Percentiles rank a stretch among this genome's conserved stretches.
Conservation (phyloP, 1,140 invertebrate species). For the Andrena cerasifolii region DNA sequence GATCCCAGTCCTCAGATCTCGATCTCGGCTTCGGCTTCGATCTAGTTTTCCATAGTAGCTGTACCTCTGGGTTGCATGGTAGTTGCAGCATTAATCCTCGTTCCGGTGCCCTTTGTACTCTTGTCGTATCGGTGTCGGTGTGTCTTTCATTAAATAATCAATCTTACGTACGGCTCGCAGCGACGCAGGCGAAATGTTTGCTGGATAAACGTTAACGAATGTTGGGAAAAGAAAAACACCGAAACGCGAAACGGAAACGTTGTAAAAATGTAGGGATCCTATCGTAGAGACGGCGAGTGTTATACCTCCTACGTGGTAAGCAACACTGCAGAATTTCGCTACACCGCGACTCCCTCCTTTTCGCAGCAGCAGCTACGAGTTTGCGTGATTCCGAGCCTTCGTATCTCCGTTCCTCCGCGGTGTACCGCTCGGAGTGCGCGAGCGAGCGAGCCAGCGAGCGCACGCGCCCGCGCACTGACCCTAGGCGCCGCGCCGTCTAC, state of each 20-base stretch:
- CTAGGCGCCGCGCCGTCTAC: neutral
- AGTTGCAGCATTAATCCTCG: neutral
- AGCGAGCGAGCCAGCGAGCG: neutral
- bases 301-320: constrained; percentile 76
- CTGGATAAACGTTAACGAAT: constrained; percentile 6
- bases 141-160: neutral
- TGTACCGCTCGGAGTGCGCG: neutral
- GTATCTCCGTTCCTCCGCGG: neutral
- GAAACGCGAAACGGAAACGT: constrained; percentile 65
- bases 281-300: constrained; percentile 73
- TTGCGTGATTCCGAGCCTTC: constrained; percentile 7
- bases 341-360: constrained; percentile 63
- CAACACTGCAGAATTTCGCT: constrained; percentile 76
- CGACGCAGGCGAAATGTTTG: neutral
- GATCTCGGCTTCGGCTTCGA: neutral
- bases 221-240: constrained; percentile 61
- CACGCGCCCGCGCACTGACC: constrained; percentile 70
- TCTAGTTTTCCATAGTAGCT: neutral
- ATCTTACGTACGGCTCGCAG: neutral
- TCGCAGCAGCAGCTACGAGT: constrained; percentile 13
- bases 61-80: neutral
- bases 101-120: neutral
- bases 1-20: no score
- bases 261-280: constrained; percentile 64
- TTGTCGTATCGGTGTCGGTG: no score